A percentile compares a stretch with the other conserved stretches of the same genome.
Conservation (phyloP, 2,888 invertebrate species). For the Drosophila dives region DNA sequence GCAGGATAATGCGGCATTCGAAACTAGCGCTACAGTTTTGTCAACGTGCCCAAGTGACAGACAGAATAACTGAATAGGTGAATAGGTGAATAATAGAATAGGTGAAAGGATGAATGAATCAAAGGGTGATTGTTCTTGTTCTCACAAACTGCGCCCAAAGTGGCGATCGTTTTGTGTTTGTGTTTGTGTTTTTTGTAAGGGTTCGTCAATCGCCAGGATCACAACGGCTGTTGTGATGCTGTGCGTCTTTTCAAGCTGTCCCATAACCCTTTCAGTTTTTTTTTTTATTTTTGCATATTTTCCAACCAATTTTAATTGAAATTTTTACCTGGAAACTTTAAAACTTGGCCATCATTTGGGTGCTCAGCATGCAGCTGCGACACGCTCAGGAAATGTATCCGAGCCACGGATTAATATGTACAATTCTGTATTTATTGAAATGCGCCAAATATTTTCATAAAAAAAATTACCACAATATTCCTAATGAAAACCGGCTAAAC, state of each 20-base stretch:
- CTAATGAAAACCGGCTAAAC: constrained; percentile 59
- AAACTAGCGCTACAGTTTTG: constrained; percentile 65
- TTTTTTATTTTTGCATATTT: constrained; percentile 46
- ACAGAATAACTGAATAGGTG: constrained; percentile 28
- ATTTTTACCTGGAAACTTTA: constrained; percentile 70
- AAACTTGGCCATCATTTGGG: constrained; percentile 38
- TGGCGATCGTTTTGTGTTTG: constrained; percentile 70
- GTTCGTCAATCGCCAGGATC: constrained; percentile 40
- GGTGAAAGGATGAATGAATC: constrained; percentile 38
- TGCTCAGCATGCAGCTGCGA: constrained; percentile 60
- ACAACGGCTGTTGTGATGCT: constrained; percentile 40
- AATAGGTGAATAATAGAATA: constrained; percentile 30
- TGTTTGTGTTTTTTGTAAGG: constrained; percentile 26
- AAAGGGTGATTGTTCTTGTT: constrained; percentile 73
- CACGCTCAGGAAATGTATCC: constrained; percentile 38
- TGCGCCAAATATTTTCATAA: constrained; percentile 70
- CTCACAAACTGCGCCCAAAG: constrained; percentile 66
- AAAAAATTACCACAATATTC: constrained; percentile 73
- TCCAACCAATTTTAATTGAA: constrained; percentile 68
- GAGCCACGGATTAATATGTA: constrained; percentile 43
- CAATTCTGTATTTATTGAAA: constrained; percentile 68
- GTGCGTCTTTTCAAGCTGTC: constrained; percentile 70
- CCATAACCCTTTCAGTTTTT: constrained; percentile 56
- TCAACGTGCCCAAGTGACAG: constrained; percentile 55
- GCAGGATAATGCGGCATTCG: constrained; percentile 65